These are phyloP conservation scores for Podiceps cristatus DNA, from an alignment of 2,113 vertebrate genomes.

Conservation along the genomic window DNA sequence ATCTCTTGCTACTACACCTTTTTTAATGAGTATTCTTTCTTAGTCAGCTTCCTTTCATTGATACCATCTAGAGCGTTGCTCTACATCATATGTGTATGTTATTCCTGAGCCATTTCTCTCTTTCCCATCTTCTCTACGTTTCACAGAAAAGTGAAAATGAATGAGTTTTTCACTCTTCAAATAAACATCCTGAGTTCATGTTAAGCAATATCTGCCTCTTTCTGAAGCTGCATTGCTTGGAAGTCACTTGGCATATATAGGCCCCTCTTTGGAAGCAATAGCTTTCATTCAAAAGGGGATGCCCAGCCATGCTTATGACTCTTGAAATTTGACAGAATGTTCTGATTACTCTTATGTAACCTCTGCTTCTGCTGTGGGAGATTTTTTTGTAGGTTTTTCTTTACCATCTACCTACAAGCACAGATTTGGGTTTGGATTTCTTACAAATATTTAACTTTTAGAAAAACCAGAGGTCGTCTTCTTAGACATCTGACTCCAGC, in stretches of 20 bases:
- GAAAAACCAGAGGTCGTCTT: background rate
- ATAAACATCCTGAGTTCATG: background rate
- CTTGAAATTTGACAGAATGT: background rate
- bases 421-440: background rate
- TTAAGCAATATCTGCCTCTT: background rate
- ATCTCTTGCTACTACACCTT: background rate
- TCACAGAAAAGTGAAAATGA: background rate
- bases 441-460: background rate
- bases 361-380: background rate
- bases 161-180: background rate
- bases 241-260: background rate
- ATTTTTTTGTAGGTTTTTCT: background rate
- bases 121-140: background rate
- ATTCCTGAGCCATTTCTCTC: background rate
- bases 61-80: background rate
- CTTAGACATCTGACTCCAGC: background rate
- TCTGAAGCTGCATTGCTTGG: background rate
- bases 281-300: background rate
- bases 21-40: background rate
- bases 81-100: rapidly evolving
- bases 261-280: background rate
- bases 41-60: background rate
- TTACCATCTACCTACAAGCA: background rate
- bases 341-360: background rate
- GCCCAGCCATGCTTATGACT: background rate